Conservation (phyloP, 2,888 invertebrate genomes). For the Acleris cristana region DNA sequence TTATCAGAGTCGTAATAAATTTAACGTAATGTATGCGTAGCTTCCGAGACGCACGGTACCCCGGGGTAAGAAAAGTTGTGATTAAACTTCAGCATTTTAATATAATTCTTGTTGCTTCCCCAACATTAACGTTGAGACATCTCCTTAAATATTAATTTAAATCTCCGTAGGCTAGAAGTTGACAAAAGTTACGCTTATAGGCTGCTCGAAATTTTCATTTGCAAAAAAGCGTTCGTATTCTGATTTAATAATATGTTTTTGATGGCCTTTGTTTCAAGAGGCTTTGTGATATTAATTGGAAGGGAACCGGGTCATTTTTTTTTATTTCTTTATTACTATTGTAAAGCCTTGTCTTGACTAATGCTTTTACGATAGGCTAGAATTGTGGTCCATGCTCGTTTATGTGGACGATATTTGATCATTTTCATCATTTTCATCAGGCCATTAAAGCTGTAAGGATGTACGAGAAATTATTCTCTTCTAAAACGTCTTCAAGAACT, state of each 20-base stretch:
- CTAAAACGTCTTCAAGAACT: no score
- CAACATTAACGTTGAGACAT: slow-evolving; percentile 43
- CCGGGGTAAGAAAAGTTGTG: slow-evolving; percentile 22
- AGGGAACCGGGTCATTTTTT: neutral
- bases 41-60: slow-evolving; percentile 15
- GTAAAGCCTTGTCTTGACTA: no score
- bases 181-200: slow-evolving; percentile 13
- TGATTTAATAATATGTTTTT: slow-evolving; percentile 21
- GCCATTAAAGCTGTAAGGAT: no score
- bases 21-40: slow-evolving; percentile 15
- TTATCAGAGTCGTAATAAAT: slow-evolving; percentile 13
- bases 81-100: slow-evolving; percentile 31
- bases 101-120: slow-evolving; percentile 28
- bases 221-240: slow-evolving; percentile 11
- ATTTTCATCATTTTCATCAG: no score
- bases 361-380: no score
- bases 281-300: slow-evolving; percentile 18
- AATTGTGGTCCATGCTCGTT: no score
- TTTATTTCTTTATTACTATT: slow-evolving; percentile 3
- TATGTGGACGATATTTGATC: no score
- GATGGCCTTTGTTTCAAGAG: slow-evolving; percentile 12
- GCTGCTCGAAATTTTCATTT: slow-evolving; percentile 1
- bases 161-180: slow-evolving; percentile 41
- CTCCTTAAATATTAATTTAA: slow-evolving; percentile 50
- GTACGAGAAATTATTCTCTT: no score